Evolutionary conservation across 2,113 vertebrate species (phyloP).

Genomic region (Lepisosteus oculatus): DNA sequence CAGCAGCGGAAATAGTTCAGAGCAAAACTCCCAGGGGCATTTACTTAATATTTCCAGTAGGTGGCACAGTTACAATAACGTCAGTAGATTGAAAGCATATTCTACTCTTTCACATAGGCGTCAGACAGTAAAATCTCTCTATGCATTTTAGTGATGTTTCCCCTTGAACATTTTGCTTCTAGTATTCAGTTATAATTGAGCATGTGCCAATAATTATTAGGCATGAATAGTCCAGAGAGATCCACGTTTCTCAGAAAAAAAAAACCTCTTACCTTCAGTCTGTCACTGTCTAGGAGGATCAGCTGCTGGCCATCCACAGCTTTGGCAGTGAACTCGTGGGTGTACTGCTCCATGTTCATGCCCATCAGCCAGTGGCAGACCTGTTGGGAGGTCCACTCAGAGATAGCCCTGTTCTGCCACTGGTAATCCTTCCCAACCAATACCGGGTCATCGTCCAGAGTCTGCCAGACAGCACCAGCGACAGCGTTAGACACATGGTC

Average conservation of each 20-base stretch:
- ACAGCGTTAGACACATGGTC: neutral
- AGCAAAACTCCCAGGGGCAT: neutral
- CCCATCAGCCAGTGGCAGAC: slow-evolving; percentile 84
- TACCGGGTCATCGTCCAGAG: slow-evolving; percentile 73
- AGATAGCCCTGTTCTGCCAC: slow-evolving; percentile 80
- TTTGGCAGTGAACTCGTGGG: slow-evolving; percentile 75
- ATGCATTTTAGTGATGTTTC: no score
- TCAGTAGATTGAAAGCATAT: neutral
- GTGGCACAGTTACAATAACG: slow-evolving; percentile 36
- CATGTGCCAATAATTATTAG: no score
- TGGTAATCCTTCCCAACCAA: slow-evolving; percentile 78
- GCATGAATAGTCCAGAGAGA: no score
- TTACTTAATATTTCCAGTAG: slow-evolving; percentile 34
- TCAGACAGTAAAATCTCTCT: neutral
- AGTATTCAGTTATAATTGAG: no score
- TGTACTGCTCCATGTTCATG: slow-evolving; percentile 86
- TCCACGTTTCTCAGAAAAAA: neutral
- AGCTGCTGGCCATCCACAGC: slow-evolving; percentile 76
- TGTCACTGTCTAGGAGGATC: slow-evolving; percentile 78
- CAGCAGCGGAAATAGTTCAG: neutral
- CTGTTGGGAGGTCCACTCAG: slow-evolving; percentile 82
- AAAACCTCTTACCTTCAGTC: slow-evolving; percentile 69
- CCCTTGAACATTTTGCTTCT: no score
- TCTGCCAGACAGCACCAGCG: slow-evolving; percentile 47
- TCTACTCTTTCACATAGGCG: neutral